Base-by-base conservation (phyloP, 2,797 vertebrate species). In the Heterohyrax brucei region DNA sequence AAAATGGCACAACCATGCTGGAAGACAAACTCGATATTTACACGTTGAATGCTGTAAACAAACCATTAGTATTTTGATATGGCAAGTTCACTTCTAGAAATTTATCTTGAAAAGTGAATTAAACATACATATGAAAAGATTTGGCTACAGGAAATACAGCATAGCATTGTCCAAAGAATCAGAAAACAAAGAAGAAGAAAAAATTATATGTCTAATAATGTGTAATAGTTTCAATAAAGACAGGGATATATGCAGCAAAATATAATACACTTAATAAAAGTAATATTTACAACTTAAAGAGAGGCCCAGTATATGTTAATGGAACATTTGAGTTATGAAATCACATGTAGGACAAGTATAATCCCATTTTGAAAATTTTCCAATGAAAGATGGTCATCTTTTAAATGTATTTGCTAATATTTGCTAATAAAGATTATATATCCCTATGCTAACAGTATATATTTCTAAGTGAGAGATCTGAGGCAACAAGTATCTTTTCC, bases 31-130 rank as follows among this genome's bases (percentile, higher is more conserved):
- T 59, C 78, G 30, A 10, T 28, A 53, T 44, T 93, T 26, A 61
- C 22, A 30, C 46, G 53, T 19, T 22, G 30, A 92, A 87, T 84
- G 8, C 14, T 62, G 73, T 77, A 44, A 87, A 26, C 48, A 44
- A 48, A 82, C 33, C 44, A 13, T 66, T 83, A 78, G n/a, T 7
- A 91, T 88, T 93, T 83, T 82, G 6, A 84, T 80, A 70, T 48
- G 21, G 1, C 5, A 87, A 85, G 70, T 87, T 3, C 2, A n/a
- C 33, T 77, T 80, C 59, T 83, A 89, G 22, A 13, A 84, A 62
- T 73, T 33, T 10, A 73, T 44, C 28, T 10, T 62, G 48, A 59
- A 61, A 33, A 82, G 79, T 66, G 1, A 87, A 62, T 48, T 78
- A 93, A 59, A 83, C 12, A 18, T 24, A 3, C 2, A 39, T 70